Evolutionary conservation across 1,140 invertebrate species (phyloP).

Genomic region (Dendroctonus valens): DNA sequence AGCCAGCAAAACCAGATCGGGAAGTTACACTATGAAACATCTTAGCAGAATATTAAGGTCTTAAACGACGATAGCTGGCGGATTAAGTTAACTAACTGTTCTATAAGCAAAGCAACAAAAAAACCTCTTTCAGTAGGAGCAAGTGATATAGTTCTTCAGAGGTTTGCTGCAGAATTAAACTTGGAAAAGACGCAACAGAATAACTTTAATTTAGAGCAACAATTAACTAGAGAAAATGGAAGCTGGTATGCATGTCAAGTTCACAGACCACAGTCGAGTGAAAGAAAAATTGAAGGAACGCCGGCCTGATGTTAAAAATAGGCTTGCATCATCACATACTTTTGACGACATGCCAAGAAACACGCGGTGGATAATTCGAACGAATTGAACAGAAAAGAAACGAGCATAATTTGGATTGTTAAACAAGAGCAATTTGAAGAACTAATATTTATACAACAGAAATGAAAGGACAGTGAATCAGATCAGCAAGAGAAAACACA

Average conservation of each 20-base stretch:
- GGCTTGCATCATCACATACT: not conserved
- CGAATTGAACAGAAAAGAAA: not conserved
- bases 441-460: not conserved
- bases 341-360: too few species aligned
- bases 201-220: not conserved
- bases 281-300: not conserved
- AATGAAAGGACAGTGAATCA: not conserved
- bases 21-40: too few species aligned
- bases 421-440: not conserved
- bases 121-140: not conserved
- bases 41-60: too few species aligned
- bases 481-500: too few species aligned
- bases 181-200: not conserved
- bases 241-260: not conserved
- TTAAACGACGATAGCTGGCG: not conserved
- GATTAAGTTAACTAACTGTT: not conserved
- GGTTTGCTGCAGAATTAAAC: not conserved
- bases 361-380: too few species aligned
- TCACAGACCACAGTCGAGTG: not conserved
- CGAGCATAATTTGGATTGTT: not conserved
- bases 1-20: too few species aligned
- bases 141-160: not conserved
- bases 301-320: not conserved
- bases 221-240: not conserved
- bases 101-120: not conserved